Evolutionary conservation across 2,113 vertebrate genomes (phyloP).

Genomic region (Clupea harengus): DNA sequence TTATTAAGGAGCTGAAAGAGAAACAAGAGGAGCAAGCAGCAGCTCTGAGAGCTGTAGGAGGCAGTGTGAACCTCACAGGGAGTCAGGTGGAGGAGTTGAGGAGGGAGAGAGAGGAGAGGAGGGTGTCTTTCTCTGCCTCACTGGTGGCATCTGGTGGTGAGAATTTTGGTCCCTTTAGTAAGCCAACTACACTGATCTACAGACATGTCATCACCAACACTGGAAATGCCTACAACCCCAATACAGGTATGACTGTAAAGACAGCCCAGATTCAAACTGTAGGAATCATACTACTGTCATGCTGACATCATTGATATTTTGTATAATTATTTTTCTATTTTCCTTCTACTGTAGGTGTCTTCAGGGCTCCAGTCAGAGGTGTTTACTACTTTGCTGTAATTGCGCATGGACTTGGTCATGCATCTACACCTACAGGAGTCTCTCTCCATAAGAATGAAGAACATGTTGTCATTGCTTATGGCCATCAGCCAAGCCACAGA

Average conservation of each 20-base stretch:
- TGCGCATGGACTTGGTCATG: not conserved
- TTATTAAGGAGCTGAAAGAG: no score
- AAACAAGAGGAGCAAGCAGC: no score
- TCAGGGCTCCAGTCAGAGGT: not conserved
- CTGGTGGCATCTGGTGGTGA: not conserved
- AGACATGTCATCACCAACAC: not conserved
- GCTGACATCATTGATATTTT: not conserved
- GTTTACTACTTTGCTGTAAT: not conserved
- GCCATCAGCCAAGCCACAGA: not conserved
- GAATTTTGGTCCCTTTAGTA: not conserved
- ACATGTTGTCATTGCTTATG: not conserved
- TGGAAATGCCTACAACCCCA: not conserved
- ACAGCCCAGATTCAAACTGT: not conserved
- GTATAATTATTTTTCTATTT: not conserved
- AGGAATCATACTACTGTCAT: no score
- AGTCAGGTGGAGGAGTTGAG: not conserved
- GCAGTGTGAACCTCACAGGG: no score
- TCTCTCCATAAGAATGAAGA: not conserved
- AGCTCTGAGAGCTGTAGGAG: no score
- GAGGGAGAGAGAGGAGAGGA: not conserved
- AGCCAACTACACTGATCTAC: not conserved
- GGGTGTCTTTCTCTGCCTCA: not conserved
- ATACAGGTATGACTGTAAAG: not conserved
- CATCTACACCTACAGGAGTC: not conserved
- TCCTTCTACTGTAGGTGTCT: not conserved